Conservation (phyloP, 2,797 vertebrate species). For the Melanotaenia maccullochi region DNA sequence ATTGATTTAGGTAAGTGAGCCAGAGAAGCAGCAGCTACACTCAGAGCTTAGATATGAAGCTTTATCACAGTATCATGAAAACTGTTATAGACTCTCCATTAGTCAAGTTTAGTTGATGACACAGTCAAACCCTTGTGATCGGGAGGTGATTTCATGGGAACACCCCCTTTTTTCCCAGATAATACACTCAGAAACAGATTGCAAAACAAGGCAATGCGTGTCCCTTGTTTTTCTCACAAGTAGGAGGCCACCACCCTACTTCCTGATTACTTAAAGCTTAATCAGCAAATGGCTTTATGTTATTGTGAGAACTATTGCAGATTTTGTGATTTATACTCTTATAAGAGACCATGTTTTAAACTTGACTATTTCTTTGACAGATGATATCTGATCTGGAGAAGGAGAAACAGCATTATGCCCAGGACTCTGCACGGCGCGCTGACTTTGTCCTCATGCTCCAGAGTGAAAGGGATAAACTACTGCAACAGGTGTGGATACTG, state of each 20-base stretch:
- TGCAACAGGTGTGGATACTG: slow-evolving; percentile 87
- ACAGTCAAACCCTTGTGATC: background rate
- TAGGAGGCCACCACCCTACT: background rate
- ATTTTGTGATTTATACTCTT: background rate
- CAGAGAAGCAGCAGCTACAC: slow-evolving; percentile 5
- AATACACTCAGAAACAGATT: background rate
- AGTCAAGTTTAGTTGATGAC: background rate
- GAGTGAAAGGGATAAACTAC: slow-evolving; percentile 91
- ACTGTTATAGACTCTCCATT: background rate
- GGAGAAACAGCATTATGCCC: slow-evolving; percentile 88
- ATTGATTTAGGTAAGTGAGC: slow-evolving; percentile 5
- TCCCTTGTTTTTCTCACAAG: background rate
- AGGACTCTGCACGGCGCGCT: slow-evolving; percentile 90
- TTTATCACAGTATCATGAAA: slow-evolving; percentile 16
- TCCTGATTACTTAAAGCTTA: background rate
- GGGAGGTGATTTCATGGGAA: background rate
- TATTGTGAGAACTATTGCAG: background rate
- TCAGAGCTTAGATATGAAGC: slow-evolving; percentile 3
- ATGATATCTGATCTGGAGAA: slow-evolving; percentile 96
- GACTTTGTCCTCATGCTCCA: slow-evolving; percentile 95
- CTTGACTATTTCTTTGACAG: slow-evolving; percentile 72
- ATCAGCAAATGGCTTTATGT: no score
- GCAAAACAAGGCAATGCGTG: background rate
- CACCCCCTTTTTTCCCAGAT: background rate
- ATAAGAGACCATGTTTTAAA: slow-evolving; percentile 18